Percentiles rank a stretch among this genome's conserved stretches.
phyloP scores from a whole-genome alignment of 2,888 invertebrate species.

The Flabesymbios commensalis region DNA sequence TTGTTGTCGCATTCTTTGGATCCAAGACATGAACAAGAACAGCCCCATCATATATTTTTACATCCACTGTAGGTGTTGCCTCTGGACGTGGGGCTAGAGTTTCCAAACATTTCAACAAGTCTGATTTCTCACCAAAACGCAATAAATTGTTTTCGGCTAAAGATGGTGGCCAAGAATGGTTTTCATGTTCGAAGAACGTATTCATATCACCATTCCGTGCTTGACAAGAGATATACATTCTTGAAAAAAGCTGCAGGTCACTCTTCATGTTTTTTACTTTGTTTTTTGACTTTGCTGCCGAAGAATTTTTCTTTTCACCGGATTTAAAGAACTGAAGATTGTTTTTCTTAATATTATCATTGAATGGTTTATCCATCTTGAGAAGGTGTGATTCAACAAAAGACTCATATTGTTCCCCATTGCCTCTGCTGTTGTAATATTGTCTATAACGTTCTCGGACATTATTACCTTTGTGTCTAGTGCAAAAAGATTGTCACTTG shows the following conservation, averaged over 20 bases:
- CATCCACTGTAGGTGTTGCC: too few relatives aligned
- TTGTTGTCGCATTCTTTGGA: not conserved
- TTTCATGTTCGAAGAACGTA: not conserved
- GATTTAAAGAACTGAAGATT: too few relatives aligned
- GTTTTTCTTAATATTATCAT: not conserved
- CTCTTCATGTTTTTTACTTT: too few relatives aligned
- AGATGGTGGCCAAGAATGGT: constrained; percentile 1
- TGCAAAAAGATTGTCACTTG: not conserved
- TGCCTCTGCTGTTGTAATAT: not conserved
- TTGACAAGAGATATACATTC: too few relatives aligned
- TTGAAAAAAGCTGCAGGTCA: too few relatives aligned
- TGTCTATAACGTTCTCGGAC: not conserved
- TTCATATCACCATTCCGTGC: not conserved
- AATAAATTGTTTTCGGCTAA: not conserved
- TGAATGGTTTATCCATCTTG: not conserved
- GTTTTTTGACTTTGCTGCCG: too few relatives aligned
- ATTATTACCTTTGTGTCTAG: not conserved
- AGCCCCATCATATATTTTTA: not conserved
- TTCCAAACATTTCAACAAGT: not conserved
- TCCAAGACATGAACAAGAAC: not conserved
- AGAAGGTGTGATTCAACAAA: not conserved
- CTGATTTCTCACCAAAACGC: not conserved
- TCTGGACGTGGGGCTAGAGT: too few relatives aligned
- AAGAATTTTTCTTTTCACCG: too few relatives aligned
- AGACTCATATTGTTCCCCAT: not conserved